Evolutionary conservation across 2,797 vertebrate species (phyloP).

Genomic region (Onychomys torridus): DNA sequence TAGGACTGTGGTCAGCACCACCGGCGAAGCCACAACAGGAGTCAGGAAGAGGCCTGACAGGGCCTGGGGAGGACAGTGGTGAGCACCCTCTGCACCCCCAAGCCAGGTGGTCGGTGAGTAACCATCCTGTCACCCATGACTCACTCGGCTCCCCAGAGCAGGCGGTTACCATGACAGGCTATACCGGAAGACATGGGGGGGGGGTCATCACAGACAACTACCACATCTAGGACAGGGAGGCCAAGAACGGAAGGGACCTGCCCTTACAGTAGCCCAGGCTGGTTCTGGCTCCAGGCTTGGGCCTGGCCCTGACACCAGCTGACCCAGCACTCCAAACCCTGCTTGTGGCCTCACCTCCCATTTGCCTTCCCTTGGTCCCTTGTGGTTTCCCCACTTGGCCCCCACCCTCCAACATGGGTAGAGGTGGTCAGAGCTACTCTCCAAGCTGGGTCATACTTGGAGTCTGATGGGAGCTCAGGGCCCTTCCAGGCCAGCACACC

Average conservation of each 20-base stretch:
- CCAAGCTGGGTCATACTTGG: conserved; percentile 14
- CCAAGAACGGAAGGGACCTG: conserved; percentile 68
- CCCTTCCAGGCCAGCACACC: conserved; percentile 80
- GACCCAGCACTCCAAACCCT: neutral
- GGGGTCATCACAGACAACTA: conserved; percentile 41
- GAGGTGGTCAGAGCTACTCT: neutral
- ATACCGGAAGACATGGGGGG: conserved; percentile 79
- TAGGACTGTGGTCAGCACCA: conserved; percentile 52
- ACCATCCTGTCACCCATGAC: conserved; percentile 79
- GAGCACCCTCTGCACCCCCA: conserved; percentile 28
- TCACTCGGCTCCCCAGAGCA: conserved; percentile 68
- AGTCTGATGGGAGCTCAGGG: neutral
- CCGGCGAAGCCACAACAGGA: conserved; percentile 63
- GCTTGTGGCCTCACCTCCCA: neutral
- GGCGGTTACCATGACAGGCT: conserved; percentile 72
- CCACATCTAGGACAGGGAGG: conserved; percentile 67
- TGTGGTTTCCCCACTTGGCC: neutral
- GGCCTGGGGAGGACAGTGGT: conserved; percentile 51
- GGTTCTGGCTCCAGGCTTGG: neutral
- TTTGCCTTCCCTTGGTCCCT: conserved; percentile 48
- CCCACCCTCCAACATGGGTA: neutral
- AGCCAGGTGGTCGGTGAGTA: conserved; percentile 85
- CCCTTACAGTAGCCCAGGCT: conserved; percentile 27
- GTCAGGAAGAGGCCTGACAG: conserved; percentile 71
- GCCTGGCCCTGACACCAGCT: conserved; percentile 20